Base-by-base conservation (phyloP, 1,140 invertebrate genomes). In the Bombus waltoni region DNA sequence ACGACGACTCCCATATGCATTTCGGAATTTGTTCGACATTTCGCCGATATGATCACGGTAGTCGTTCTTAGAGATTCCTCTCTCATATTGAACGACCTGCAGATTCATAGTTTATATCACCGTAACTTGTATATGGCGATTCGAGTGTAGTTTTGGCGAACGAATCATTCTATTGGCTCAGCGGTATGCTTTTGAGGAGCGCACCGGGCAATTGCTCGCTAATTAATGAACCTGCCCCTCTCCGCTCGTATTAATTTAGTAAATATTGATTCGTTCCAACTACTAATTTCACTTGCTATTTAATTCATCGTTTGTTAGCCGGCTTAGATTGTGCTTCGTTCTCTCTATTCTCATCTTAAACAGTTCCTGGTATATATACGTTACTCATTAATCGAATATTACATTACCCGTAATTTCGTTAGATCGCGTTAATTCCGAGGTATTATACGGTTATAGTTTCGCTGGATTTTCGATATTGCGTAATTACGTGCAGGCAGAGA, bases 181-280 rank as follows among this genome's bases (percentile, higher is more conserved):
- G 40, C 22, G 68, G 25, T 35, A 25, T 9, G n/a, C 2, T 28
- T 59, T 32, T 25, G 47, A 32, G 44, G 74, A 74, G 32, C 42
- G n/a, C 32, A 1, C 40, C 3, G 3, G 44, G 10, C 68, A 83
- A 75, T 77, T 77, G 44, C 44, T 25, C 22, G 62, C n/a, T 62
- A 77, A 83, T 83, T 68, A 77, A 57, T 28, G 35, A 40, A 68
- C n/a, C 53, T 59, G 11, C 13, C 28, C 6, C 28, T 32, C 22
- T 66, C 32, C 22, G 35, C 6, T 18, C 25, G 9, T 13, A 35
- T 5, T 68, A 68, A 57, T 77, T 77, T 74, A 2, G 11, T 42
- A 82, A 82, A 82, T 65, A 82, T 82, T 82, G 70, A 82, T 74
- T 74, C 53, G 40, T 32, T 40, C 70, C 4, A 40, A 25, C n/a